Conservation (phyloP, 1,140 invertebrate species). For the Euwallacea fornicatus region DNA sequence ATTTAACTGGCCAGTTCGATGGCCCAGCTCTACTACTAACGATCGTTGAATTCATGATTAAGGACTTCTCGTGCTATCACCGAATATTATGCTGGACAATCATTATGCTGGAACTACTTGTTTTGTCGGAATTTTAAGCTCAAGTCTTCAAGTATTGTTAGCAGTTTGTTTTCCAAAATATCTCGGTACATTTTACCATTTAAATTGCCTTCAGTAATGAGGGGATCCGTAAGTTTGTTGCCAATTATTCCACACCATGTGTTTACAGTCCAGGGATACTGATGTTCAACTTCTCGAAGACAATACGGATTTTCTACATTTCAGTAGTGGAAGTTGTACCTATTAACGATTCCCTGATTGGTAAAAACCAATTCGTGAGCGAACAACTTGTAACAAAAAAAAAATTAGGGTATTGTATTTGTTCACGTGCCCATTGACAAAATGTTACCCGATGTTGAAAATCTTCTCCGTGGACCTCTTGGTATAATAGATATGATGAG, state of each 20-base stretch:
- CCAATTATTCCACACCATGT: constrained; percentile 22
- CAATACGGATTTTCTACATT: constrained; percentile 44
- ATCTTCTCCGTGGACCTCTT: not conserved
- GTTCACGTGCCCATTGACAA: constrained; percentile 4
- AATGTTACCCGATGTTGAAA: not conserved
- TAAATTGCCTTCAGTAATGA: constrained; percentile 7
- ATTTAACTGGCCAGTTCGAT: constrained; percentile 39
- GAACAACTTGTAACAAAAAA: constrained; percentile 39
- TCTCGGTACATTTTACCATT: constrained; percentile 20
- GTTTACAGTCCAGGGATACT: constrained; percentile 26
- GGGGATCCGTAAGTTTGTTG: constrained; percentile 9
- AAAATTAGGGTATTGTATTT: constrained; percentile 34
- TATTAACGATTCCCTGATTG: constrained; percentile 44
- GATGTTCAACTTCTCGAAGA: constrained; percentile 34
- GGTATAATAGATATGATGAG: constrained; percentile 8
- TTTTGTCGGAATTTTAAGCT: constrained; percentile 32
- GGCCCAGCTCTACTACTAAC: constrained; percentile 18
- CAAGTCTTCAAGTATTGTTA: constrained; percentile 45
- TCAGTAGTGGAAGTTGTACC: constrained; percentile 47
- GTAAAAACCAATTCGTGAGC: constrained; percentile 43
- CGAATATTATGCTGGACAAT: constrained; percentile 37
- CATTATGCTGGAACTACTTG: constrained; percentile 47
- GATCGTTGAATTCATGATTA: constrained; percentile 1
- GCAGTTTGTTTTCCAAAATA: constrained; percentile 36
- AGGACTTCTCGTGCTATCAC: constrained; percentile 2